Percentiles rank a stretch among this genome's conserved stretches.
These are phyloP conservation scores for Platyscelio sp. DNA, from an alignment of 2,888 invertebrate species.

Conservation along the genomic window DNA sequence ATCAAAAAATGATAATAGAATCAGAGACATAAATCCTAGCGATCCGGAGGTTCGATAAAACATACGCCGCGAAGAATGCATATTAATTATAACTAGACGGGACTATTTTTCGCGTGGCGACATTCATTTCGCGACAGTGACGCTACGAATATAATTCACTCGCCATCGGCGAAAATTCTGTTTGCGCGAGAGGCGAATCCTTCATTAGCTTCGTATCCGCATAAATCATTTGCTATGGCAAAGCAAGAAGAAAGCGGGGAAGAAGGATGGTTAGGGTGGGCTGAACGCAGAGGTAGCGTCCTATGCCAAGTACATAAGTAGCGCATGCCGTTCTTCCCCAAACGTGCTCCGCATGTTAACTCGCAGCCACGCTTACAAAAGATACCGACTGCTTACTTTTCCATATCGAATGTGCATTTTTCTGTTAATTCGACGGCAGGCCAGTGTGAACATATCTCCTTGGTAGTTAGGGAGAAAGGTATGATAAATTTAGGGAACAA, in stretches of 20 bases:
- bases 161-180: conserved; percentile 59
- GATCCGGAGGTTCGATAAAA: conserved; percentile 36
- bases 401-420: background rate
- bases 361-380: background rate
- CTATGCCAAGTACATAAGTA: conserved; percentile 62
- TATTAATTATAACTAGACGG: conserved; percentile 33
- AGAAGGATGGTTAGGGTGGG: conserved; percentile 3
- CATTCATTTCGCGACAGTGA: conserved; percentile 59
- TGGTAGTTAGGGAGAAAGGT: no score
- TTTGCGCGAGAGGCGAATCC: conserved; percentile 58
- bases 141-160: conserved; percentile 59
- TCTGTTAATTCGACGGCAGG: background rate
- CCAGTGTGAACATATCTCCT: no score
- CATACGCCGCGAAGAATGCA: conserved; percentile 35
- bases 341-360: conserved; percentile 29
- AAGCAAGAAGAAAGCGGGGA: conserved; percentile 17
- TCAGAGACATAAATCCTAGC: conserved; percentile 34
- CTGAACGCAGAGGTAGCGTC: conserved; percentile 21
- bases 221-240: conserved; percentile 55
- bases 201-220: conserved; percentile 63
- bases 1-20: conserved; percentile 47
- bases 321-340: conserved; percentile 31
- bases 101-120: conserved; percentile 43
- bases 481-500: no score
- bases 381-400: conserved; percentile 6